Base-by-base conservation (phyloP, 2,888 invertebrate species). In the Melolontha melolontha region DNA sequence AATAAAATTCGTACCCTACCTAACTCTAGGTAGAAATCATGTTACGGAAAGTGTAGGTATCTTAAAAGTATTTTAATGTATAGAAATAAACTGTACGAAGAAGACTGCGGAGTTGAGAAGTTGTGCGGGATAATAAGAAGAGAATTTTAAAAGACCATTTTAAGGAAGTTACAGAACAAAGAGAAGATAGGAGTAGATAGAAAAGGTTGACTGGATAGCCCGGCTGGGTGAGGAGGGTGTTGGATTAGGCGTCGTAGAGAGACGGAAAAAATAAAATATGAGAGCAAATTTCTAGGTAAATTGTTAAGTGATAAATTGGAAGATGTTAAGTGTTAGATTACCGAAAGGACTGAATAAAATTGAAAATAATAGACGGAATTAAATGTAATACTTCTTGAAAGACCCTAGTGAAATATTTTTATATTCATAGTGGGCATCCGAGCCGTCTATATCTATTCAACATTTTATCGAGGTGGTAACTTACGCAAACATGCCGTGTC, bases 321-420 rank as follows among this genome's bases (percentile, higher is more conserved):
- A 34, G 34, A 34, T 34, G 34, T 34, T 34, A 34, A 34, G 34
- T 40, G 41, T 40, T 16, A 55, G 39, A 41, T 41, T 55, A 55
- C 55, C n/a, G 40, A 55, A 55, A 17, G 55, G 16, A 55, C 55
- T 41, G 55, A 11, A 41, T 16, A 55, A 55, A 55, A 55, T 55
- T 55, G 55, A 55, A 55, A 55, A 40, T 55, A 55, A 55, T 55
- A 40, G 55, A 55, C 17, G 16, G 55, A 55, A 55, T 55, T 55
- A 41, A 55, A 55, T 41, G 22, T 55, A 55, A 55, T 41, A 41
- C 55, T 55, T 55, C 40, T 41, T 41, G 55, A 41, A 40, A 55
- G 41, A 22, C n/a, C n/a, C 54, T 54, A 14, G 40, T 54, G 40
- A 54, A 54, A 54, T 55, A 55, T 47, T 47, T 47, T 47, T 47